phyloP scores from a whole-genome alignment of 1,140 invertebrate genomes.

The Caenorhabditis latens region DNA sequence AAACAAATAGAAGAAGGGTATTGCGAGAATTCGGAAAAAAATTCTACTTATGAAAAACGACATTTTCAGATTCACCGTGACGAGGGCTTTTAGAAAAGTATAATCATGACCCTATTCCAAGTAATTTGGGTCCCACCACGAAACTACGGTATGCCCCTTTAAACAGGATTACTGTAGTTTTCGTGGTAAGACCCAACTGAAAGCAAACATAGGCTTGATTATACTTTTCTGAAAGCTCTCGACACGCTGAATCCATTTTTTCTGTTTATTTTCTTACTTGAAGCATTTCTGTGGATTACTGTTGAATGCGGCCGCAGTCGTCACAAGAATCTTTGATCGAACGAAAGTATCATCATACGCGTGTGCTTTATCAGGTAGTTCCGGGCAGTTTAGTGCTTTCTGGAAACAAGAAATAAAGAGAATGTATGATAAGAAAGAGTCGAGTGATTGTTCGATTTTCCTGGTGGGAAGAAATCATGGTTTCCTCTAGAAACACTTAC shows the following conservation, averaged over 20 bases:
- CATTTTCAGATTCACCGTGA: too few relatives aligned
- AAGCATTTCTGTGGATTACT: constrained; percentile 18
- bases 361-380: constrained; percentile 41
- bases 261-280: neutral
- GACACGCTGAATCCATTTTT: neutral
- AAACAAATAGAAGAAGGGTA: too few relatives aligned
- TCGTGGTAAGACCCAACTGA: too few relatives aligned
- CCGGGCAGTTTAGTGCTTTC: constrained; percentile 40
- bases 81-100: too few relatives aligned
- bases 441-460: neutral
- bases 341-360: constrained; percentile 21
- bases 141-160: too few relatives aligned
- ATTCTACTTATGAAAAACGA: too few relatives aligned
- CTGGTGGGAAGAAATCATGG: neutral
- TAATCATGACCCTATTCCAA: too few relatives aligned
- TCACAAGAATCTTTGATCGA: constrained; percentile 13
- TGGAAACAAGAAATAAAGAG: neutral
- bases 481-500: neutral
- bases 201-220: too few relatives aligned
- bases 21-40: too few relatives aligned
- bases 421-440: neutral
- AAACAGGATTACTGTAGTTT: too few relatives aligned
- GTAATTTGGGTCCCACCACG: too few relatives aligned
- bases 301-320: constrained; percentile 5
- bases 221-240: too few relatives aligned